These are phyloP conservation scores for Eonycteris spelaea DNA, from an alignment of 2,113 vertebrate species.

Conservation along the genomic window DNA sequence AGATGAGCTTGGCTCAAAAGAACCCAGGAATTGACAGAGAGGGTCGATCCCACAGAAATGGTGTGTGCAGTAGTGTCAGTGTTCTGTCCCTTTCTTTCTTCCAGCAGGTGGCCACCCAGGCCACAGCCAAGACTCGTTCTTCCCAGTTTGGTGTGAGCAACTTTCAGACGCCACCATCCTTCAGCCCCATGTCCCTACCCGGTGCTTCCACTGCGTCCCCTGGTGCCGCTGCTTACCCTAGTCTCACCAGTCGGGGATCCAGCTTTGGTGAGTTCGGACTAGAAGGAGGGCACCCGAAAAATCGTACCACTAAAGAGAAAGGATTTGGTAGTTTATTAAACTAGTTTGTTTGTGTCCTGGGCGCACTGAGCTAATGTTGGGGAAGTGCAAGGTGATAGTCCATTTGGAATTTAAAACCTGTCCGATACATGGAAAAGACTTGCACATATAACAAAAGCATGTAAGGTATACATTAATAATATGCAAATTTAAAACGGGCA, in stretches of 20 bases:
- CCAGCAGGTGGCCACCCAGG: conserved; percentile 77
- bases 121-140: conserved; percentile 79
- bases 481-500: conserved; percentile 3
- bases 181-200: conserved; percentile 77
- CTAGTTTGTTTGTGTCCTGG: not conserved
- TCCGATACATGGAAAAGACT: not conserved
- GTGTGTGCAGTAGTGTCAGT: not conserved
- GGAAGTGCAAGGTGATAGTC: not conserved
- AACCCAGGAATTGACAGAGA: not conserved
- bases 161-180: conserved; percentile 82
- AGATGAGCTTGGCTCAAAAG: not conserved
- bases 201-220: conserved; percentile 70
- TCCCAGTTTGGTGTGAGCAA: conserved; percentile 80
- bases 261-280: conserved; percentile 77
- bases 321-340: not conserved
- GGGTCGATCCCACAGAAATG: not conserved
- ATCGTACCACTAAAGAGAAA: not conserved
- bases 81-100: not conserved
- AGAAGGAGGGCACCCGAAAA: not conserved
- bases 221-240: conserved; percentile 70
- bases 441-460: not conserved
- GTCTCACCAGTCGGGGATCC: conserved; percentile 68
- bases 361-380: not conserved
- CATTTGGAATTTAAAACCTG: conserved; percentile 30
- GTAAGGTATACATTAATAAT: not conserved